Evolutionary conservation across 1,140 invertebrate genomes (phyloP).

Genomic region (Steinernema feltiae): DNA sequence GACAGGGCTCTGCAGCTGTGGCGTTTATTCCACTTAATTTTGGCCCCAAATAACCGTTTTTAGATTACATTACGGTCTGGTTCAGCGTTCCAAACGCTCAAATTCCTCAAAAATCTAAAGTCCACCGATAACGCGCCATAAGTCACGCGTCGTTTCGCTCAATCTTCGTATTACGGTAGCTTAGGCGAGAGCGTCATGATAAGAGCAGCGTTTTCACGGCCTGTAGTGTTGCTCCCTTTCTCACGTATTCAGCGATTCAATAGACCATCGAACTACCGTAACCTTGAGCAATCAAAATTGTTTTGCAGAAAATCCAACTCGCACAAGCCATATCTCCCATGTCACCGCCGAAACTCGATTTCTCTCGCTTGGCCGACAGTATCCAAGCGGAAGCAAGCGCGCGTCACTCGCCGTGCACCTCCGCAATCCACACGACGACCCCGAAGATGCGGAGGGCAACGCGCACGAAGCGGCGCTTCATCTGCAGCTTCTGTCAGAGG

Average conservation of each 20-base stretch:
- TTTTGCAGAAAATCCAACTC: not conserved
- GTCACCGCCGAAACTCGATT: not conserved
- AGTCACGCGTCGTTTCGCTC: too few species aligned
- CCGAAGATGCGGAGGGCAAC: constrained; percentile 62
- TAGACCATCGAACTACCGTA: too few species aligned
- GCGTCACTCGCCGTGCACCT: not conserved
- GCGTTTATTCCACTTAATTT: too few species aligned
- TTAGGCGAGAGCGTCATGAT: not conserved
- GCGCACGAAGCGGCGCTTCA: constrained; percentile 88
- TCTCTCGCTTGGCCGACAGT: not conserved
- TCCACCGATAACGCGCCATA: too few species aligned
- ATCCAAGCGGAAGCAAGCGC: not conserved
- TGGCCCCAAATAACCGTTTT: too few species aligned
- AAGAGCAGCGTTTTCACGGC: not conserved
- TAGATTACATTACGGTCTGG: too few species aligned
- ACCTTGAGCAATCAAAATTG: not conserved
- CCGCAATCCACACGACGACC: not conserved
- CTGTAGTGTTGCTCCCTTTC: not conserved
- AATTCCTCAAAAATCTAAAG: too few species aligned
- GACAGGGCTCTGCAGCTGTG: not conserved
- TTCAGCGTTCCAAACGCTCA: too few species aligned
- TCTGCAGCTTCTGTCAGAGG: constrained; percentile 91
- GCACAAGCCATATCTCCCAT: too few species aligned
- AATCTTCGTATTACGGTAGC: constrained; percentile 2
- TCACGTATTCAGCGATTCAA: not conserved